phyloP scores from a whole-genome alignment of 1,140 invertebrate species.

The Eurosta solidaginis region DNA sequence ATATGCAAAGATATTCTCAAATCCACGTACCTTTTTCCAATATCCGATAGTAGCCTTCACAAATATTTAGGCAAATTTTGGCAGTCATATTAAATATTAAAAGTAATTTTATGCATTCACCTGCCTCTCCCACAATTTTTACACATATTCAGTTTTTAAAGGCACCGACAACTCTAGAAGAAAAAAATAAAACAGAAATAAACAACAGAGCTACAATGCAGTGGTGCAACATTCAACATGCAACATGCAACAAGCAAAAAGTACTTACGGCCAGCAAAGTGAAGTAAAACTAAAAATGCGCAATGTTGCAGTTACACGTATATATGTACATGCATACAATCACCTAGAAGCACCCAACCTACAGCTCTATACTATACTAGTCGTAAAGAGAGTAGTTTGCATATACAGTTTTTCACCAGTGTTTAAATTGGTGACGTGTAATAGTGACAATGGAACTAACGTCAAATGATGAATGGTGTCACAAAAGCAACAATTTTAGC shows the following conservation, averaged over 20 bases:
- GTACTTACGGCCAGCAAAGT: not conserved
- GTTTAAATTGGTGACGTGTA: too few species aligned
- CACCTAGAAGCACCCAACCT: too few species aligned
- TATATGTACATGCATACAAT: not conserved
- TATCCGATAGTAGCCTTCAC: not conserved
- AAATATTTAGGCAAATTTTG: not conserved
- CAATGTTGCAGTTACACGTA: not conserved
- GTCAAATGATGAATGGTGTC: too few species aligned
- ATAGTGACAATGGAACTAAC: too few species aligned
- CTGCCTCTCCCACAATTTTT: not conserved
- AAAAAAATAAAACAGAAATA: not conserved
- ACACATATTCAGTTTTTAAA: not conserved
- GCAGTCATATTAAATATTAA: not conserved
- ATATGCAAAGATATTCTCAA: not conserved
- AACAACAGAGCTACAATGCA: not conserved
- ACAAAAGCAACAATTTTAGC: too few species aligned
- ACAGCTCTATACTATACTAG: too few species aligned
- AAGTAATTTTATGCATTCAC: not conserved
- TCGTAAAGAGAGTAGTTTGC: too few species aligned
- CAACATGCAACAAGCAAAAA: not conserved
- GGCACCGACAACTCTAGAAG: not conserved
- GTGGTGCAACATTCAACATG: too few species aligned
- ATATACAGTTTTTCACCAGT: too few species aligned
- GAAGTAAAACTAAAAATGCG: slow-evolving; percentile 16
- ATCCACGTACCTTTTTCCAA: not conserved